Base-by-base conservation (phyloP, 1,140 invertebrate genomes). In the Anoplolepis gracilipes region DNA sequence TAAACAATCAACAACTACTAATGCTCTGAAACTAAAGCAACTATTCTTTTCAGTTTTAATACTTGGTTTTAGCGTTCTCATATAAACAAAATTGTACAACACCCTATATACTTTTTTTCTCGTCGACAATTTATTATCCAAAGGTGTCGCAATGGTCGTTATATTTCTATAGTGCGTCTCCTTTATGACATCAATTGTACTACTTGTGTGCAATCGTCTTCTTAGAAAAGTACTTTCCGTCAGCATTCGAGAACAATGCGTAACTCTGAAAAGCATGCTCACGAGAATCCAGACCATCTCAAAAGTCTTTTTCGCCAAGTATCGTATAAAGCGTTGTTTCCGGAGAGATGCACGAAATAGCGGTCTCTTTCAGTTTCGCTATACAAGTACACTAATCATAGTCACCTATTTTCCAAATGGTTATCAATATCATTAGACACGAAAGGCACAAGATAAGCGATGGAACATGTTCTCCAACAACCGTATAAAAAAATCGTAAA, bases 221-320 rank as follows among this genome's bases (percentile, higher is more conserved):
- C 42, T 69, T 22, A 22, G 28, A 22, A 53, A 49, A 55, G 36
- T 67, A 62, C 84, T 67, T 59, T 36, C 5, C 36, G 65, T 22
- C 25, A 5, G 53, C 49, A 39, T 33, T 88, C 84, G 30, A 85
- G 70, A 39, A 82, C 72, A 89, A 89, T 70, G 76, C 84, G 46
- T 82, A 76, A 25, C 25, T 82, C 36, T 61, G 59, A 72, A 89
- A 49, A 86, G 65, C 70, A 86, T 75, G 57, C 70, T 55, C 72
- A 33, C 49, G 30, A 11, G 61, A 89, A 84, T 57, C 62, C 76
- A 84, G 53, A 89, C 85, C 8, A 88, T 89, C 85, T 89, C 78
- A 65, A 89, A 88, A 88, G 67, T 87, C 85, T 87, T 65, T 22
- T 61, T 53, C 72, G 22, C 42, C 36, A 67, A 86, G 72, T 61